Conservation (phyloP, 2,888 invertebrate species). For the Acrobasis repandana region DNA sequence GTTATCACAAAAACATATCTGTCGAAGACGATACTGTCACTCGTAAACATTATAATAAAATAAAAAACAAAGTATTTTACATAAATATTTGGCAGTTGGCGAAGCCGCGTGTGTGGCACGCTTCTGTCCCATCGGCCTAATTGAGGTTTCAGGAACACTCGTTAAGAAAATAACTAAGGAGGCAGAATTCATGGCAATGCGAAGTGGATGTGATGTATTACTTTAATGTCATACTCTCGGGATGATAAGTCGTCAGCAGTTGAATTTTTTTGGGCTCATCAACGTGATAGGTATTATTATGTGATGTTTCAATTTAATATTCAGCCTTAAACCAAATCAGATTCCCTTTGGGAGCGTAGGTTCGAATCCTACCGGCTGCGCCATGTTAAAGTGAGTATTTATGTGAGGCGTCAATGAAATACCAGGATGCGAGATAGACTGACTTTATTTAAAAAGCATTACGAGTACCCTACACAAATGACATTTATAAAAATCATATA, state of each 20-base stretch:
- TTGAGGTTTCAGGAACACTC: slow-evolving; percentile 67
- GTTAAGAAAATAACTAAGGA: slow-evolving; percentile 49
- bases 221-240: slow-evolving; percentile 27
- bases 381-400: too few species aligned
- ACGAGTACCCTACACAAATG: too few species aligned
- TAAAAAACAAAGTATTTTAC: slow-evolving; percentile 50
- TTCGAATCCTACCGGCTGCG: slow-evolving; percentile 94
- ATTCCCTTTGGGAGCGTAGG: slow-evolving; percentile 89
- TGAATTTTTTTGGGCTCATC: slow-evolving; percentile 20
- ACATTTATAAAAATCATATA: too few species aligned
- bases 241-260: slow-evolving; percentile 31
- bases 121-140: slow-evolving; percentile 54
- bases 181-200: slow-evolving; percentile 42
- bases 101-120: slow-evolving; percentile 59
- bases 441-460: too few species aligned
- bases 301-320: slow-evolving; percentile 11
- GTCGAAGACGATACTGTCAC: too few species aligned
- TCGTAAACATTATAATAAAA: too few species aligned
- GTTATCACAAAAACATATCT: too few species aligned
- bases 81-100: slow-evolving; percentile 64
- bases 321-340: background rate
- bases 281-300: slow-evolving; percentile 7
- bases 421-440: too few species aligned
- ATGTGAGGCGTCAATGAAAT: too few species aligned
- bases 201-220: slow-evolving; percentile 30